Evolutionary conservation across 2,113 vertebrate genomes (phyloP).

Genomic region (Aphelocoma coerulescens): DNA sequence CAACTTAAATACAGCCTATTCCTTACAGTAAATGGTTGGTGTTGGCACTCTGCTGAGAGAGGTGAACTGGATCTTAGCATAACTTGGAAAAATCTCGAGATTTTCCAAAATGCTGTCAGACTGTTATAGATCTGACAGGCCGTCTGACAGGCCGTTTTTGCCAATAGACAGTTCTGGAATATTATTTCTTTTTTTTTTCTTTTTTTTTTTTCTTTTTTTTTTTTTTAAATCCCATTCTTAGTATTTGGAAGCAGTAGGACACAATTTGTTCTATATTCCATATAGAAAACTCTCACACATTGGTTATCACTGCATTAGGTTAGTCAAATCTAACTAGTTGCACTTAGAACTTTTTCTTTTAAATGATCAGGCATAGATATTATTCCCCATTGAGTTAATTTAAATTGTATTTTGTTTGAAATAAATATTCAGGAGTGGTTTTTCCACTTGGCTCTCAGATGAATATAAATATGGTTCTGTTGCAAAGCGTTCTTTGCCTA

Average conservation of each 20-base stretch:
- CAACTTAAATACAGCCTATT: neutral
- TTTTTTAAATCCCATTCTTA: neutral
- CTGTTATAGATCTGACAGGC: neutral
- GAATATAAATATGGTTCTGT: neutral
- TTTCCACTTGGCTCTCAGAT: neutral
- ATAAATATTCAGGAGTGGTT: neutral
- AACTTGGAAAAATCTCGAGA: neutral
- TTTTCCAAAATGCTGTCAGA: neutral
- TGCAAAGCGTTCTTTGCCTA: neutral
- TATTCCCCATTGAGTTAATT: neutral
- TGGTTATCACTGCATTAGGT: neutral
- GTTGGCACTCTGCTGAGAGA: neutral
- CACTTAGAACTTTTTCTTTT: neutral
- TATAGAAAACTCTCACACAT: neutral
- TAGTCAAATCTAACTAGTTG: neutral
- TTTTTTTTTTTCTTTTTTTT: neutral
- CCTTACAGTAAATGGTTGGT: neutral
- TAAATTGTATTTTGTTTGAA: neutral
- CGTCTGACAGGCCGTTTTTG: fast-evolving
- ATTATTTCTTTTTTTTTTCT: neutral
- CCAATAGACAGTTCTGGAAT: neutral
- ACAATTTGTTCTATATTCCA: neutral
- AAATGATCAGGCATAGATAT: neutral
- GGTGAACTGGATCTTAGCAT: neutral
- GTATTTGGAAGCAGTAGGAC: neutral